Evolutionary conservation across 2,888 invertebrate genomes (phyloP).

Genomic region (Nowickia ferox): DNA sequence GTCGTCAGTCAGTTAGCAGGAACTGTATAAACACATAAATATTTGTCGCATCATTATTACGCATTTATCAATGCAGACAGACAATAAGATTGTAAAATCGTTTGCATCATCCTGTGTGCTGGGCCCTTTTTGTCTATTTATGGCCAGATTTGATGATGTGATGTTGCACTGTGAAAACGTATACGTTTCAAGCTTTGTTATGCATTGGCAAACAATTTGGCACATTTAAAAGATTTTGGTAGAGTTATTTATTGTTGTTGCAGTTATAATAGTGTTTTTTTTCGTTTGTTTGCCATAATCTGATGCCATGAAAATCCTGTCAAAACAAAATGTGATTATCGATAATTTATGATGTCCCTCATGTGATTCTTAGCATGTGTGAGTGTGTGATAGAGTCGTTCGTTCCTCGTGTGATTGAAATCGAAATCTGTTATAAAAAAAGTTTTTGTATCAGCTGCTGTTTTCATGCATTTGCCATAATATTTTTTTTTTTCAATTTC

Average conservation of each 20-base stretch:
- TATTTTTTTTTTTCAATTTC: background rate
- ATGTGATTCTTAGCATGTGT: constrained; percentile 23
- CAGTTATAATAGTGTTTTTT: constrained; percentile 24
- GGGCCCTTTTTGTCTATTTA: background rate
- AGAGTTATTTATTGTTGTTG: constrained; percentile 11
- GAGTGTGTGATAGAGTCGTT: background rate
- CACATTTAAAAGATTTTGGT: constrained; percentile 40
- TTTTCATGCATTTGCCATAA: constrained; percentile 27
- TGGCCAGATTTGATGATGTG: constrained; percentile 16
- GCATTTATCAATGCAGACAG: constrained; percentile 60
- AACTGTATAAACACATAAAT: constrained; percentile 69
- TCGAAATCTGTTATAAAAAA: constrained; percentile 14
- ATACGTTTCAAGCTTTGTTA: background rate
- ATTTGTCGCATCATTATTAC: constrained; percentile 79
- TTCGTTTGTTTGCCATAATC: constrained; percentile 1
- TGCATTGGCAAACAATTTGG: constrained; percentile 60
- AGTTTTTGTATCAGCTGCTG: constrained; percentile 41
- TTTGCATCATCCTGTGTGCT: constrained; percentile 52
- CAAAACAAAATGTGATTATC: constrained; percentile 83
- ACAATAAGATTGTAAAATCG: constrained; percentile 50
- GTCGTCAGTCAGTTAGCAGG: constrained; percentile 9
- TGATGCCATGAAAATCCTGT: constrained; percentile 76
- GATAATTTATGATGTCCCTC: constrained; percentile 83
- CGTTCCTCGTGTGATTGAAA: constrained; percentile 28
- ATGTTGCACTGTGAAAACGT: constrained; percentile 26